Evolutionary conservation across 2,797 vertebrate species (phyloP).

Genomic region (Lerista edwardsae): DNA sequence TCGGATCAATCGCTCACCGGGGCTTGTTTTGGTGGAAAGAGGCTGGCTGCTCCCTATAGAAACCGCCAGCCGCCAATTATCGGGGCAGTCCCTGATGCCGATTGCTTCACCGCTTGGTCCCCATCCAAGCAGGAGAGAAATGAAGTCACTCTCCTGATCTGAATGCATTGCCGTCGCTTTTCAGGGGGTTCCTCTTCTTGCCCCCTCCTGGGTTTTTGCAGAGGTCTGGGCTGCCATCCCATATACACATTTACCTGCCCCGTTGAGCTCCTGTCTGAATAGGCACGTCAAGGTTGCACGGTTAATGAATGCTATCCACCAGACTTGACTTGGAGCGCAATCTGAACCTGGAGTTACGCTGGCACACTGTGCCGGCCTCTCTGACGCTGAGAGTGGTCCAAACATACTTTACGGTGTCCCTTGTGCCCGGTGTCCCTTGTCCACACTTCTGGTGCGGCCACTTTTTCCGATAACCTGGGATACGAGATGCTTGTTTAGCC

Average conservation of each 20-base stretch:
- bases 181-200: background rate
- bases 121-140: conserved; percentile 8
- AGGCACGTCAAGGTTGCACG: no score
- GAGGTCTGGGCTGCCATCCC: background rate
- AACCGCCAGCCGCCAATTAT: conserved; percentile 33
- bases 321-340: background rate
- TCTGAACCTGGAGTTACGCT: no score
- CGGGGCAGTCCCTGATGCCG: background rate
- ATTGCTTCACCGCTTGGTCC: conserved; percentile 5
- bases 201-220: background rate
- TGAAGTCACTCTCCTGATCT: background rate
- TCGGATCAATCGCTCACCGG: conserved; percentile 1
- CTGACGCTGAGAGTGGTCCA: no score
- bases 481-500: accelerated
- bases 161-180: background rate
- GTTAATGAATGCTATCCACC: no score
- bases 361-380: no score
- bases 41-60: conserved; percentile 54
- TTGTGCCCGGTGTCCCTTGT: no score
- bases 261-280: no score
- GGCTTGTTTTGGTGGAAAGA: conserved; percentile 43
- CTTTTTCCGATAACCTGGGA: no score
- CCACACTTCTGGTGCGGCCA: no score
- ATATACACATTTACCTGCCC: no score
- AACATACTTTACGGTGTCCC: no score